Conservation (phyloP, 2,888 invertebrate genomes). For the Yponomeuta evonymella region DNA sequence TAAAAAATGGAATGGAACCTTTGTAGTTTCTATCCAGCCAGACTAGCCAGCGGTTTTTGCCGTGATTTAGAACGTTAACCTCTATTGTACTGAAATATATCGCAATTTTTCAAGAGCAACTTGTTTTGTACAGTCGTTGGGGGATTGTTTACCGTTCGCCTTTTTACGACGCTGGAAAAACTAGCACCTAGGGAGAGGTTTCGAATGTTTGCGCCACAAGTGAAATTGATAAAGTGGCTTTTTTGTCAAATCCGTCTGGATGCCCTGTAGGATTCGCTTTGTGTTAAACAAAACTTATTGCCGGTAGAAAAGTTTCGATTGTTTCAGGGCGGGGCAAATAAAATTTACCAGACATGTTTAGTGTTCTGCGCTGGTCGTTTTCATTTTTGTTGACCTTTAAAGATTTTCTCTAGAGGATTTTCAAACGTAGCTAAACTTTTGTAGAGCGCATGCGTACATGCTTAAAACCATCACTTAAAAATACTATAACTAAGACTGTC, state of each 20-base stretch:
- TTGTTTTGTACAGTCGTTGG: not conserved
- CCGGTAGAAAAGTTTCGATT: too few relatives aligned
- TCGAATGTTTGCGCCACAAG: not conserved
- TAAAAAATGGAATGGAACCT: too few relatives aligned
- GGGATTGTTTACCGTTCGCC: not conserved
- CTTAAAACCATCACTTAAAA: too few relatives aligned
- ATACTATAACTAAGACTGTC: too few relatives aligned
- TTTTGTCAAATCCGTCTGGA: not conserved
- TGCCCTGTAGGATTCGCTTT: not conserved
- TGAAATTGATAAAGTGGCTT: not conserved
- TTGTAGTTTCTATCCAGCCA: not conserved
- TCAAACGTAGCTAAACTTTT: too few relatives aligned
- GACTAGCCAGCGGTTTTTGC: not conserved
- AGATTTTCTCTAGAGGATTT: too few relatives aligned
- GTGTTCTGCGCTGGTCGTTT: too few relatives aligned
- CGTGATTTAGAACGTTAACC: not conserved
- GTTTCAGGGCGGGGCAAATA: too few relatives aligned
- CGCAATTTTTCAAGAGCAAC: not conserved
- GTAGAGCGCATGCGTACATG: too few relatives aligned
- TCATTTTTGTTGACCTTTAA: too few relatives aligned
- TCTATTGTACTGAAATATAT: not conserved
- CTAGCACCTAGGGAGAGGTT: not conserved
- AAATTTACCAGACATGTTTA: too few relatives aligned
- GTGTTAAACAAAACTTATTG: too few relatives aligned
- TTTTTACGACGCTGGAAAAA: not conserved